Evolutionary conservation across 1,140 invertebrate genomes (phyloP).

Genomic region (Trachymyrmex cornetzi): DNA sequence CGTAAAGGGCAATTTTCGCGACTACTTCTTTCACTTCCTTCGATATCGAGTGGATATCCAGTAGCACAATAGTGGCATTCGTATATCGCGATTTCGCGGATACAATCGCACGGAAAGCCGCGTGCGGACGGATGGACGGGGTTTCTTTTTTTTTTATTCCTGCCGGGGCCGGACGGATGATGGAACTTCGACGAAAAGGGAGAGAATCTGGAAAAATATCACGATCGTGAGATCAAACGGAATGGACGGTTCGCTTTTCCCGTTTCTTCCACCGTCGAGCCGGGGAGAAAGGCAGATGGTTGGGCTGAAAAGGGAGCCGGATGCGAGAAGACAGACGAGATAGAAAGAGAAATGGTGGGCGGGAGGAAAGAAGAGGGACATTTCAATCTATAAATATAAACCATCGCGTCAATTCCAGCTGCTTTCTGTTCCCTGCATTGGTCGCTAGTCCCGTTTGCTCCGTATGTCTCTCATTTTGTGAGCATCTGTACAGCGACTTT

Average conservation of each 20-base stretch:
- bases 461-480: neutral
- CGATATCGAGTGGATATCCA: constrained; percentile 37
- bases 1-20: constrained; percentile 54
- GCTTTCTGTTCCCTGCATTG: constrained; percentile 63
- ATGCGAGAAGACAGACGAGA: constrained; percentile 25
- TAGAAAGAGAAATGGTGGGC: neutral
- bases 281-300: constrained; percentile 42
- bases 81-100: constrained; percentile 35
- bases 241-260: constrained; percentile 62
- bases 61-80: constrained; percentile 24
- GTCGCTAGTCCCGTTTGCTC: constrained; percentile 63
- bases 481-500: constrained; percentile 40
- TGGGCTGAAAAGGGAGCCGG: constrained; percentile 24
- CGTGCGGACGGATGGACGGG: neutral
- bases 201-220: constrained; percentile 75
- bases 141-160: constrained; percentile 64
- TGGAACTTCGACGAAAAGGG: constrained; percentile 31
- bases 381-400: constrained; percentile 79
- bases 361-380: constrained; percentile 10
- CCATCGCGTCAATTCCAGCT: constrained; percentile 71
- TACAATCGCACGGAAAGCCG: constrained; percentile 54
- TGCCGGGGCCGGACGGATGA: constrained; percentile 39
- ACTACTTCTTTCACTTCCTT: constrained; percentile 47
- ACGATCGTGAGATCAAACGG: constrained; percentile 74
- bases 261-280: constrained; percentile 28